Evolutionary conservation across 2,797 vertebrate genomes (phyloP).

Genomic region (Lepus oiostolus): DNA sequence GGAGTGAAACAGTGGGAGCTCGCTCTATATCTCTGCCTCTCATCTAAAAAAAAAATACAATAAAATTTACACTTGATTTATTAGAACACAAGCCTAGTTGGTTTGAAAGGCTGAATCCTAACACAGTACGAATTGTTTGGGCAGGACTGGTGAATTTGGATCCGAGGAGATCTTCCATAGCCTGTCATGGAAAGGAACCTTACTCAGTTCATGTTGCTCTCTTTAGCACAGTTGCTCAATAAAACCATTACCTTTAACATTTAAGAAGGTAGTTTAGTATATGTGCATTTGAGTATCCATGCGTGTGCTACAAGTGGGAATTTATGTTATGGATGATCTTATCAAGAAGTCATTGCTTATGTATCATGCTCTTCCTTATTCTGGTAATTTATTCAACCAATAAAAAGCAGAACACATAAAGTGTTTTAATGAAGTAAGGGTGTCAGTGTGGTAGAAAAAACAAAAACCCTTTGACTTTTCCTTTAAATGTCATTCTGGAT

Average conservation of each 20-base stretch:
- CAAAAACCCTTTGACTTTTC: constrained; percentile 36
- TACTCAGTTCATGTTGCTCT: background rate
- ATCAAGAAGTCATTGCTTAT: background rate
- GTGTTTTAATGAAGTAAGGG: constrained; percentile 57
- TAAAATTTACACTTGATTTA: constrained; percentile 3
- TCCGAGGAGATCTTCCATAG: background rate
- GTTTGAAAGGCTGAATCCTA: constrained; percentile 48
- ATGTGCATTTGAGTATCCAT: background rate
- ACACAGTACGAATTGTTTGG: background rate
- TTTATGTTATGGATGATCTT: background rate
- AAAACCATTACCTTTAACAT: constrained; percentile 14
- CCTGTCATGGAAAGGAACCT: background rate
- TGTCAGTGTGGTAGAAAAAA: background rate
- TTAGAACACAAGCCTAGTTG: constrained; percentile 18
- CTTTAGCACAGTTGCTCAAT: background rate
- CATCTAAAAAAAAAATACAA: too few relatives aligned
- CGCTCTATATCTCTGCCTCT: too few relatives aligned
- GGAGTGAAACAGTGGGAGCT: too few relatives aligned
- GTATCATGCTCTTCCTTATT: constrained; percentile 15
- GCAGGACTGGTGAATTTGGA: background rate
- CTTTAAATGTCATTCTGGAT: constrained; percentile 50
- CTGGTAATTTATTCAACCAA: background rate
- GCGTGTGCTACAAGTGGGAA: background rate
- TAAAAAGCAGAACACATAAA: constrained; percentile 37
- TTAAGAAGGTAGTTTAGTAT: background rate